A percentile compares a stretch with the other conserved stretches of the same genome.
Conservation (phyloP, 2,797 vertebrate genomes). For the Pipistrellus kuhlii region DNA sequence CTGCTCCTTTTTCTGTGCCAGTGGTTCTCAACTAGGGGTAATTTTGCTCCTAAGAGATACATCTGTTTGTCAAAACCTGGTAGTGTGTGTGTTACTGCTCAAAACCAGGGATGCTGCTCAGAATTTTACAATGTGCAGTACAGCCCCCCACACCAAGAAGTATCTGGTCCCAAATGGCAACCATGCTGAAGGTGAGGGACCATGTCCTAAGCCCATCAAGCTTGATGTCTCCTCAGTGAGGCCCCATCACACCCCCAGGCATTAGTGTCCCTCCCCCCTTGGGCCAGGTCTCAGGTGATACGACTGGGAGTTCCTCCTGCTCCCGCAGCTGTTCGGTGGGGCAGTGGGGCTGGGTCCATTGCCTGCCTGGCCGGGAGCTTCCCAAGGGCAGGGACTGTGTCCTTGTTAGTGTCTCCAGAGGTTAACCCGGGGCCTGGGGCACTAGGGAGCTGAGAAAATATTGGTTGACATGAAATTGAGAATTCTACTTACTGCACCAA, state of each 20-base stretch:
- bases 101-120: neutral
- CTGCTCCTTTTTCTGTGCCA: neutral
- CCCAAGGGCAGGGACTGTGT: neutral
- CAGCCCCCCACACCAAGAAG: no score
- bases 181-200: neutral
- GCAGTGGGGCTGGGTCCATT: no score
- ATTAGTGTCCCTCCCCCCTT: neutral
- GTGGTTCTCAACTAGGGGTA: neutral
- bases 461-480: neutral
- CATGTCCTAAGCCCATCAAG: neutral
- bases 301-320: neutral
- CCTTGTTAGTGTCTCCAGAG: neutral
- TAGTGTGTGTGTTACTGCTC: neutral
- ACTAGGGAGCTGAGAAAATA: neutral
- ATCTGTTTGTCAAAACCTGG: neutral
- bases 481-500: neutral
- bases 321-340: rapidly evolving
- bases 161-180: neutral
- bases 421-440: neutral
- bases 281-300: neutral
- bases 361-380: neutral
- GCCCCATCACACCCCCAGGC: neutral
- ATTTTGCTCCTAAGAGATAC: neutral
- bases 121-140: neutral
- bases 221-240: rapidly evolving